Conservation (phyloP, 2,797 vertebrate species). For the Chrysocyon brachyurus region DNA sequence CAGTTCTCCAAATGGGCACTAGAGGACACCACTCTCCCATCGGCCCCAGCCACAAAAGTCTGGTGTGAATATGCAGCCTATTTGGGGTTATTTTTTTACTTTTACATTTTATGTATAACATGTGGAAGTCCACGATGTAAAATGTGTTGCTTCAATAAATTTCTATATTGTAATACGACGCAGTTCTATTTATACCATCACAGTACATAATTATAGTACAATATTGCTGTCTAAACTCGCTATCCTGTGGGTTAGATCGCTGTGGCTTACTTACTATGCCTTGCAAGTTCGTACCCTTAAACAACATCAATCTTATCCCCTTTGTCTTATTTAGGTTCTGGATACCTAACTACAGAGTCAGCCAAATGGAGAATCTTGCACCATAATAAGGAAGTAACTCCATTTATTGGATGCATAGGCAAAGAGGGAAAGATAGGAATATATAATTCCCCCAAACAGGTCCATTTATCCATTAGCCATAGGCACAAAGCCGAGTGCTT, state of each 20-base stretch:
- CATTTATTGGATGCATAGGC: neutral
- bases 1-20: neutral
- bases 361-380: neutral
- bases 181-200: neutral
- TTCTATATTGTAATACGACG: neutral
- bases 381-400: neutral
- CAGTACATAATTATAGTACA: neutral
- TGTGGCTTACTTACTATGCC: neutral
- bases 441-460: too few species aligned
- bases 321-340: neutral
- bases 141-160: neutral
- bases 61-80: neutral
- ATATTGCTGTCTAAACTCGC: neutral
- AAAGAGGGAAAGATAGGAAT: neutral
- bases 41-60: neutral
- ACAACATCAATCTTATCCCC: neutral
- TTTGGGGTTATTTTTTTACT: neutral
- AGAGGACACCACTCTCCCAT: conserved; percentile 11
- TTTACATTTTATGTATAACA: neutral
- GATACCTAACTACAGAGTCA: accelerated
- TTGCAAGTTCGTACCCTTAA: neutral
- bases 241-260: neutral
- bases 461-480: neutral
- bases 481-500: neutral
- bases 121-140: neutral